A percentile compares a stretch with the other conserved stretches of the same genome.
phyloP scores from a whole-genome alignment of 37 sponge, comb jelly and placozoan genomes.

The Trichoplax adhaerens region DNA sequence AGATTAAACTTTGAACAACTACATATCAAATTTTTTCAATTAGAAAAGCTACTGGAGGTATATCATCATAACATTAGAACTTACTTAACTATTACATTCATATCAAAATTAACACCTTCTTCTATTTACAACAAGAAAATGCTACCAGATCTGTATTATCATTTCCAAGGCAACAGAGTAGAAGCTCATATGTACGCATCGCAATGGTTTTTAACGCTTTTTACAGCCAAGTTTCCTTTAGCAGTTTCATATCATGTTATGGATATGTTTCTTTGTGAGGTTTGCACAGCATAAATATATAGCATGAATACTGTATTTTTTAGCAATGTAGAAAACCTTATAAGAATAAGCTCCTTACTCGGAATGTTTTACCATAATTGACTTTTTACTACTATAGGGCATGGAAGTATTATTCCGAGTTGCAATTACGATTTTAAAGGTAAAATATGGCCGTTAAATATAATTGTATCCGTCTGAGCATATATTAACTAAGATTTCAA shows the following conservation, averaged over 20 bases:
- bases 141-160: conserved; percentile 51
- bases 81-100: too few species aligned
- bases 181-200: conserved; percentile 95
- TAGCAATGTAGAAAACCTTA: too few species aligned
- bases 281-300: neutral
- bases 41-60: conserved; percentile 69
- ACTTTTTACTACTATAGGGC: conserved; percentile 13
- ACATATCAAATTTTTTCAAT: conserved; percentile 61
- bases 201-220: conserved; percentile 97
- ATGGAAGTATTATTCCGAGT: conserved; percentile 21
- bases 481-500: neutral
- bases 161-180: conserved; percentile 44
- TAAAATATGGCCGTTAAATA: neutral
- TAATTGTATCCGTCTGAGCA: neutral
- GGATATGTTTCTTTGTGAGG: conserved; percentile 87
- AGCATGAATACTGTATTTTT: too few species aligned
- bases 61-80: neutral
- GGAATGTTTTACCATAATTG: conserved; percentile 11
- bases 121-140: too few species aligned
- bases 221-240: conserved; percentile 93
- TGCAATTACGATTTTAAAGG: conserved; percentile 61
- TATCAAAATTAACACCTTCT: too few species aligned
- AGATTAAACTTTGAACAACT: conserved; percentile 30
- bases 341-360: neutral
- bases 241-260: conserved; percentile 67